phyloP scores from a whole-genome alignment of 2,113 vertebrate species.

The Turdus rufiventris region DNA sequence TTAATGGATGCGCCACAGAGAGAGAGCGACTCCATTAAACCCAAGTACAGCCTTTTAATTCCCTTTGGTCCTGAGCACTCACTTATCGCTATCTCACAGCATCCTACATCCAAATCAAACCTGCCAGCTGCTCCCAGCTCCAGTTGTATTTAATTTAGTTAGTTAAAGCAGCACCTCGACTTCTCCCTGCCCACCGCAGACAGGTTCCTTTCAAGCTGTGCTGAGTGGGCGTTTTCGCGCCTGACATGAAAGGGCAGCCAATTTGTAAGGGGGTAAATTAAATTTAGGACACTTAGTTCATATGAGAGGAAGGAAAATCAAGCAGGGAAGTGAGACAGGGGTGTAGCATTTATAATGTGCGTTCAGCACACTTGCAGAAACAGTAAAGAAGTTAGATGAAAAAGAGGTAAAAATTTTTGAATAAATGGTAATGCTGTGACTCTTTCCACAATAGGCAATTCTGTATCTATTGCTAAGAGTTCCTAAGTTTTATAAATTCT shows the following conservation, averaged over 20 bases:
- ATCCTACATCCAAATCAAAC: constrained; percentile 66
- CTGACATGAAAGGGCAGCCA: constrained; percentile 65
- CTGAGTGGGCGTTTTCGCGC: constrained; percentile 55
- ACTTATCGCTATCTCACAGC: constrained; percentile 64
- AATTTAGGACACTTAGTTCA: constrained; percentile 51
- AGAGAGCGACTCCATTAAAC: constrained; percentile 60
- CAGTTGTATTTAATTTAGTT: constrained; percentile 62
- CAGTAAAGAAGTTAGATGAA: not conserved
- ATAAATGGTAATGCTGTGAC: not conserved
- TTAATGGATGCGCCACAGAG: constrained; percentile 23
- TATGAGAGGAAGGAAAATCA: not conserved
- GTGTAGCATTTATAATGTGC: not conserved
- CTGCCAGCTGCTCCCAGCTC: constrained; percentile 56
- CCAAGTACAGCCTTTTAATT: constrained; percentile 57
- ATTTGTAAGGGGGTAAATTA: constrained; percentile 58
- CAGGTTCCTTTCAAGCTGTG: constrained; percentile 54
- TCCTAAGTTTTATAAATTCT: not conserved
- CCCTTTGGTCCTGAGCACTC: constrained; percentile 48
- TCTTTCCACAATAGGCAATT: not conserved
- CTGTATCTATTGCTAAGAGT: not conserved
- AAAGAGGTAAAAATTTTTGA: not conserved
- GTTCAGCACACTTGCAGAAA: not conserved
- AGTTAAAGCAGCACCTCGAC: constrained; percentile 24
- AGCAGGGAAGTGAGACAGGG: not conserved
- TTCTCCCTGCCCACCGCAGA: constrained; percentile 21